phyloP scores from a whole-genome alignment of 2,888 invertebrate species.

The Drosophila diplacantha region DNA sequence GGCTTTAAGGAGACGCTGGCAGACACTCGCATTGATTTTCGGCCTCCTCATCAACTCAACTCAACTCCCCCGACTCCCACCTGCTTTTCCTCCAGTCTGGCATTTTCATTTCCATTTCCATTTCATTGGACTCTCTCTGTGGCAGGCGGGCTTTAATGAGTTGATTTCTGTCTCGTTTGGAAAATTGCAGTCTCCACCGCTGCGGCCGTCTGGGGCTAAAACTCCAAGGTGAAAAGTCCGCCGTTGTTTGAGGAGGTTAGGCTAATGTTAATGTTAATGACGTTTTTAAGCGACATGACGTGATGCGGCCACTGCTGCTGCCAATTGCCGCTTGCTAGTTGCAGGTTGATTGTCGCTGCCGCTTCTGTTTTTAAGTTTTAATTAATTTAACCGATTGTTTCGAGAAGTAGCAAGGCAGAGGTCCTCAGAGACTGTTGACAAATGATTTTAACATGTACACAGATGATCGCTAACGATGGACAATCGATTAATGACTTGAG shows the following conservation, averaged over 20 bases:
- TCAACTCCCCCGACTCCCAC: slow-evolving; percentile 1
- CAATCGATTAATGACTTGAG: slow-evolving; percentile 5
- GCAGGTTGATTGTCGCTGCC: slow-evolving; percentile 16
- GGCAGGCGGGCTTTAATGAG: slow-evolving; percentile 55
- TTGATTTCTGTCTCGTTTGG: slow-evolving; percentile 60
- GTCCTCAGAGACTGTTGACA: slow-evolving; percentile 18
- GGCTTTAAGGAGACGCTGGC: slow-evolving; percentile 40
- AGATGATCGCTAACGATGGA: slow-evolving; percentile 13
- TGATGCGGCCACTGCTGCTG: slow-evolving; percentile 36
- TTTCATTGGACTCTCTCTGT: slow-evolving; percentile 42
- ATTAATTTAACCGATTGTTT: slow-evolving; percentile 28
- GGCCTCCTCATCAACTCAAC: slow-evolving; percentile 9
- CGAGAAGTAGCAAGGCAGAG: neutral
- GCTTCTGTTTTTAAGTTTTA: slow-evolving; percentile 26
- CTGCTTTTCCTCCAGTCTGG: slow-evolving; percentile 17
- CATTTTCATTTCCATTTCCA: slow-evolving; percentile 36
- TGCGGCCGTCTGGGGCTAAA: slow-evolving; percentile 14
- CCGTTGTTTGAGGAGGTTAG: slow-evolving; percentile 59
- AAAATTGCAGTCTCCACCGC: slow-evolving; percentile 53
- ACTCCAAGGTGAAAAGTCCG: slow-evolving; percentile 65
- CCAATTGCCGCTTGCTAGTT: neutral
- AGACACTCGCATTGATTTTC: slow-evolving; percentile 68
- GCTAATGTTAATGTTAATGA: slow-evolving; percentile 63
- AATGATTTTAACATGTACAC: slow-evolving; percentile 19
- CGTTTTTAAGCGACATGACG: slow-evolving; percentile 68